These are phyloP conservation scores for Myopa testacea DNA, from an alignment of 2,888 invertebrate species.

Conservation along the genomic window DNA sequence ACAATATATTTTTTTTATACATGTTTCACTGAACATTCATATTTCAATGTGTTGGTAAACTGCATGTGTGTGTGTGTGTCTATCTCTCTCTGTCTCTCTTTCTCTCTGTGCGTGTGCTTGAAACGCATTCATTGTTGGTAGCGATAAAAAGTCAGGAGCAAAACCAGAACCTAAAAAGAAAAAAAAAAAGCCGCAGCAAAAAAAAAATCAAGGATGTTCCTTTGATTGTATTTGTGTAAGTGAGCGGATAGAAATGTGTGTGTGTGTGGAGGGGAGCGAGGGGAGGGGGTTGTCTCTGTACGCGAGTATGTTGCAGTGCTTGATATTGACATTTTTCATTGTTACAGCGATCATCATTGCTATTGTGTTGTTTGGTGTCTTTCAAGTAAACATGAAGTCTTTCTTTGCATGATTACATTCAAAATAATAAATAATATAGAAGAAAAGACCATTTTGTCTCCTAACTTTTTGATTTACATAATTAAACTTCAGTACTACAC, in stretches of 20 bases:
- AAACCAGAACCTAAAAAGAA: not conserved
- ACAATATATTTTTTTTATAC: not conserved
- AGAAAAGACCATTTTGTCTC: too few species aligned
- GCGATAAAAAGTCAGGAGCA: conserved; percentile 10
- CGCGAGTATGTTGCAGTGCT: not conserved
- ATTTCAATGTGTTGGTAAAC: not conserved
- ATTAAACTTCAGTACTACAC: too few species aligned
- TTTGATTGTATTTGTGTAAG: conserved; percentile 24
- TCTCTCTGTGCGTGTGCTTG: not conserved
- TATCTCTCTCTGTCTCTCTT: not conserved
- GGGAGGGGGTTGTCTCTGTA: too few species aligned
- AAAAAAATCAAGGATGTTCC: conserved; percentile 17
- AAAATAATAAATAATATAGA: not conserved
- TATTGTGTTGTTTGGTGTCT: not conserved
- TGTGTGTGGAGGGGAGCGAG: too few species aligned
- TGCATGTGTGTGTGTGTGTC: not conserved
- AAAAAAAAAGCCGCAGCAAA: conserved; percentile 3
- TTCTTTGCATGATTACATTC: not conserved
- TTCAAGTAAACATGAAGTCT: not conserved
- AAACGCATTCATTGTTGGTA: conserved; percentile 26
- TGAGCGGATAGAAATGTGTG: not conserved
- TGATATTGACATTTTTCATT: conserved; percentile 15
- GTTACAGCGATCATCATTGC: not conserved
- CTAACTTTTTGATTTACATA: too few species aligned
- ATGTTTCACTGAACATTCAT: conserved; percentile 12